These are phyloP conservation scores for Lutraria lutraria DNA, from an alignment of 2,888 invertebrate genomes.

Conservation along the genomic window DNA sequence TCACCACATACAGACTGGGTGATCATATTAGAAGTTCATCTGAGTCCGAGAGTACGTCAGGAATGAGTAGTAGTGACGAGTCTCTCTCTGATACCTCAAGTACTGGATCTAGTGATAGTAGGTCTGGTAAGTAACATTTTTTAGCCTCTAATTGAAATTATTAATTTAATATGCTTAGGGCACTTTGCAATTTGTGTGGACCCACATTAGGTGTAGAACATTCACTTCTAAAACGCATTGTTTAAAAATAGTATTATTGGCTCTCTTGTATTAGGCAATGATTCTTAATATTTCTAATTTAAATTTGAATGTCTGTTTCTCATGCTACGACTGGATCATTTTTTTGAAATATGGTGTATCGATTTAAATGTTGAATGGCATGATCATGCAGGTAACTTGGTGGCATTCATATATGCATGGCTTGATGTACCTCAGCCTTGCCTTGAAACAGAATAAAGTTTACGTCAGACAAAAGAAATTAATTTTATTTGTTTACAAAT, in stretches of 20 bases:
- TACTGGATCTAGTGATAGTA: slow-evolving; percentile 81
- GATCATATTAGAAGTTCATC: slow-evolving; percentile 80
- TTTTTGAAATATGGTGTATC: neutral
- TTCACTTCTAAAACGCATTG: no score
- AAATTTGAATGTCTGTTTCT: neutral
- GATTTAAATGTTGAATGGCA: neutral
- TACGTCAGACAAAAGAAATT: neutral
- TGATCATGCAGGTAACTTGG: neutral
- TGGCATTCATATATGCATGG: slow-evolving; percentile 19
- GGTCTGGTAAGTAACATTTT: slow-evolving; percentile 76
- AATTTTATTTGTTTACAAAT: neutral
- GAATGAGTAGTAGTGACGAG: slow-evolving; percentile 83
- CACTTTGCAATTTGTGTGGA: no score
- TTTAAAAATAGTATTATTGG: no score
- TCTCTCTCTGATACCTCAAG: slow-evolving; percentile 81
- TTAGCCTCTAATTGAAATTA: neutral
- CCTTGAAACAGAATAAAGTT: neutral
- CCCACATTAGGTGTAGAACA: no score
- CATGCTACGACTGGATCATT: neutral
- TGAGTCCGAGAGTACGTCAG: slow-evolving; percentile 84
- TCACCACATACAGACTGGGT: slow-evolving; percentile 87
- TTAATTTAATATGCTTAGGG: no score
- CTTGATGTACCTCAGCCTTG: neutral
- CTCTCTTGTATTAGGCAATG: no score
- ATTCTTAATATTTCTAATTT: no score